Base-by-base conservation (phyloP, 2,797 vertebrate species). In the Rhyacichthys aspro region DNA sequence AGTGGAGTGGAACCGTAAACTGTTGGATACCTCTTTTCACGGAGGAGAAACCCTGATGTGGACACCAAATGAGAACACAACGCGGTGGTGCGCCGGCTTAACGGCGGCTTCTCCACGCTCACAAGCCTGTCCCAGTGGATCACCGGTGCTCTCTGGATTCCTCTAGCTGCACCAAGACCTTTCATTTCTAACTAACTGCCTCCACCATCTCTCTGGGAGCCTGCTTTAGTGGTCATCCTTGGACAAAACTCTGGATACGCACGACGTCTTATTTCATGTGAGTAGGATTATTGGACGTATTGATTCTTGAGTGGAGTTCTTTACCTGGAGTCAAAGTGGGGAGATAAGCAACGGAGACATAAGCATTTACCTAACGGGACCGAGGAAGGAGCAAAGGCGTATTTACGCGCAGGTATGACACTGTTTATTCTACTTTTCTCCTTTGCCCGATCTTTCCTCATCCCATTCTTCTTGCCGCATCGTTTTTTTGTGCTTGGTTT, bases 341-440 rank as follows among this genome's bases (percentile, higher is more conserved):
- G 62, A 52, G 55, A 66, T 45, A 64, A 56, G 55, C 45, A 45
- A 67, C 71, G 68, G 55, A 68, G 50, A 72, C 57, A 43, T 19
- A 56, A 49, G 48, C 44, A 38, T 65, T 32, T 9, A 70, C 54
- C 63, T 15, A 67, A 45, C 36, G 42, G 63, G 23, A 43, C 63
- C 55, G 67, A 53, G 61, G 70, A 62, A 63, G 70, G 73, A 38
- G 33, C 59, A 72, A 55, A 19, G 17, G 43, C 43, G 15, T 18
- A 41, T n/a, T 4, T 9, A 62, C 71, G 71, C 69, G 15, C 84
- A 90, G 87, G 88, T 90, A 86, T 41, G 72, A 15, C 55, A 33
- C 64, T 59, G 50, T 71, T 47, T 48, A 43, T 59, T 65, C 36
- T 65, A 79, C 78, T 83, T 79, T 76, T 48, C 52, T 41, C 43